These are phyloP conservation scores for Pontoporia blainvillei DNA, from an alignment of 2,113 vertebrate genomes.

Conservation along the genomic window DNA sequence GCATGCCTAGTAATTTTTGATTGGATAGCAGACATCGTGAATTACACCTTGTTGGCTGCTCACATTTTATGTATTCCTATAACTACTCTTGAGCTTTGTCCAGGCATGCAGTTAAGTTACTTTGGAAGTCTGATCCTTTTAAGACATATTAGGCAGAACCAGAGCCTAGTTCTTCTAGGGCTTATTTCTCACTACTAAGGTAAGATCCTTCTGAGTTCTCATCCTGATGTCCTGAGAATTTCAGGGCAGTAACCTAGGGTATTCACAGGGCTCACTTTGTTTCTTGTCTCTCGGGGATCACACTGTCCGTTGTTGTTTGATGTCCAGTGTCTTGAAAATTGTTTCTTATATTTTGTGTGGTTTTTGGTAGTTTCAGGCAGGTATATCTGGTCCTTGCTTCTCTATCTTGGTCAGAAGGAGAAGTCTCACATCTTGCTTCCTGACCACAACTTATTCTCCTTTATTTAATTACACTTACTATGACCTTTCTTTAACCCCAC, in stretches of 20 bases:
- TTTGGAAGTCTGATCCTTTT: not conserved
- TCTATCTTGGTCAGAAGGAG: not conserved
- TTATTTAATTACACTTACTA: not conserved
- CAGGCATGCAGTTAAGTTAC: not conserved
- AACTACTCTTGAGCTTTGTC: not conserved
- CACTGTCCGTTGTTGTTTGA: not conserved
- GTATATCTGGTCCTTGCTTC: not conserved
- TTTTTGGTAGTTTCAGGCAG: not conserved
- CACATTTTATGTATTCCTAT: not conserved
- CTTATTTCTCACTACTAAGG: not conserved
- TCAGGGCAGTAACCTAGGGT: not conserved
- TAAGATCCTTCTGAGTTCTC: not conserved
- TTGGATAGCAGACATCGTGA: not conserved
- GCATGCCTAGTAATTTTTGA: not conserved
- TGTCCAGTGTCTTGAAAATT: not conserved
- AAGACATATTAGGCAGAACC: not conserved
- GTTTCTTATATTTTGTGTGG: not conserved
- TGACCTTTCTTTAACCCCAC: not conserved
- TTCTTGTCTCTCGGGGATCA: not conserved
- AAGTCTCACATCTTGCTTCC: not conserved
- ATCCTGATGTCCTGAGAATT: not conserved
- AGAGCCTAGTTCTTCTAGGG: not conserved
- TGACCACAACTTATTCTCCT: not conserved
- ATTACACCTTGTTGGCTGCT: not conserved
- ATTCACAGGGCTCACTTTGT: not conserved